Percentiles rank a stretch among this genome's conserved stretches.
Evolutionary conservation across 2,113 vertebrate genomes (phyloP).

Genomic region (Barbus barbus): DNA sequence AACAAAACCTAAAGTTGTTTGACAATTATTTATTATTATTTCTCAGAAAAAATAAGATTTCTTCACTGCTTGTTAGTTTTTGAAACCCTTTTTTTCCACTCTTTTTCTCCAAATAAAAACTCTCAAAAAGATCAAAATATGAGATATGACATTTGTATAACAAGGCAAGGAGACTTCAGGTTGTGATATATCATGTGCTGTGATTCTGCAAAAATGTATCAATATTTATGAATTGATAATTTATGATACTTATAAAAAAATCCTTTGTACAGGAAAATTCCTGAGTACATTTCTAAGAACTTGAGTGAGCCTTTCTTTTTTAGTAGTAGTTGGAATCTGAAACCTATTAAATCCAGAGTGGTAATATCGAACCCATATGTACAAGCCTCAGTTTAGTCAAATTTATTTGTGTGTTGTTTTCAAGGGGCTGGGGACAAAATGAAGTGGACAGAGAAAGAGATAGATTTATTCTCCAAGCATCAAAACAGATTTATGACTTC

Average conservation of each 20-base stretch:
- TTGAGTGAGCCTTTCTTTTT: neutral
- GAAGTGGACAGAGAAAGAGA: neutral
- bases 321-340: neutral
- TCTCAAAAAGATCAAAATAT: neutral
- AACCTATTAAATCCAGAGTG: neutral
- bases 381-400: neutral
- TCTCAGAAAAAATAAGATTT: neutral
- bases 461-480: neutral
- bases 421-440: neutral
- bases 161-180: neutral
- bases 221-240: neutral
- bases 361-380: neutral
- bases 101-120: too few relatives aligned
- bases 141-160: neutral
- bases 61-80: neutral
- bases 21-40: neutral
- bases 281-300: neutral
- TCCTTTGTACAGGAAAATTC: neutral
- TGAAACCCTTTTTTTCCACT: too few relatives aligned
- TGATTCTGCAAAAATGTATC: too few relatives aligned
- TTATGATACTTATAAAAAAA: too few relatives aligned
- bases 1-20: neutral
- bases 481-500: constrained; percentile 3
- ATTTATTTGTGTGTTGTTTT: constrained; percentile 18
- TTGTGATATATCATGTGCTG: neutral